A percentile compares a stretch with the other conserved stretches of the same genome.
These are phyloP conservation scores for Nothocercus nigrocapillus DNA, from an alignment of 2,113 vertebrate genomes.

Conservation along the genomic window DNA sequence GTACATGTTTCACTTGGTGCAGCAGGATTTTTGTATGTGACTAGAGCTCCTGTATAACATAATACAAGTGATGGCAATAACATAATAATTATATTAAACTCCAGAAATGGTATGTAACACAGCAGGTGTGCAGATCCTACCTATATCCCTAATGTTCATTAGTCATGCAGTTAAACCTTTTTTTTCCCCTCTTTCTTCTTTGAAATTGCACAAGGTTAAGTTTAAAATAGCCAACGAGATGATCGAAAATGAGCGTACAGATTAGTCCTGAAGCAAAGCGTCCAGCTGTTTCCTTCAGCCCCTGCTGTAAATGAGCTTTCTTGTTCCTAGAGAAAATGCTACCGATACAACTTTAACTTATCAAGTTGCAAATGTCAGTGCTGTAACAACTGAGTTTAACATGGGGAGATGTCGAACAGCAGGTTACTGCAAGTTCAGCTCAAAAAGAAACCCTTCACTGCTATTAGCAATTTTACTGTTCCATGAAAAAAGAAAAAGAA, in stretches of 20 bases:
- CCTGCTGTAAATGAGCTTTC: rapidly evolving
- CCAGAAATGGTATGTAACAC: not conserved
- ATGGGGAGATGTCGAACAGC: slow-evolving; percentile 1
- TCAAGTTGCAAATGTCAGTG: not conserved
- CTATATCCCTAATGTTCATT: not conserved
- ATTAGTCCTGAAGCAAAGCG: not conserved
- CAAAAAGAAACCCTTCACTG: not conserved
- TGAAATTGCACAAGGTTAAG: not conserved
- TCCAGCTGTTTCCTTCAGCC: not conserved
- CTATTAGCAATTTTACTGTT: not conserved
- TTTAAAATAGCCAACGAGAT: not conserved
- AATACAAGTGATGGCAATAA: not conserved
- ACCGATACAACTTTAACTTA: not conserved
- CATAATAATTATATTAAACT: not conserved
- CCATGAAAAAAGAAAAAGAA: not conserved
- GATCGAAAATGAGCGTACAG: not conserved
- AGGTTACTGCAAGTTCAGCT: slow-evolving; percentile 2
- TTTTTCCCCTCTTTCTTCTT: not conserved
- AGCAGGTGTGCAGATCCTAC: not conserved
- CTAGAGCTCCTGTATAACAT: not conserved
- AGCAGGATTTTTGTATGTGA: not conserved
- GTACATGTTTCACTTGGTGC: not conserved
- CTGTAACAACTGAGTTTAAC: not conserved
- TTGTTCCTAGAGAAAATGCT: not conserved
- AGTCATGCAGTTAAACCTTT: slow-evolving; percentile 10